phyloP scores from a whole-genome alignment of 1,140 invertebrate genomes.

The Drosophila repletoides region DNA sequence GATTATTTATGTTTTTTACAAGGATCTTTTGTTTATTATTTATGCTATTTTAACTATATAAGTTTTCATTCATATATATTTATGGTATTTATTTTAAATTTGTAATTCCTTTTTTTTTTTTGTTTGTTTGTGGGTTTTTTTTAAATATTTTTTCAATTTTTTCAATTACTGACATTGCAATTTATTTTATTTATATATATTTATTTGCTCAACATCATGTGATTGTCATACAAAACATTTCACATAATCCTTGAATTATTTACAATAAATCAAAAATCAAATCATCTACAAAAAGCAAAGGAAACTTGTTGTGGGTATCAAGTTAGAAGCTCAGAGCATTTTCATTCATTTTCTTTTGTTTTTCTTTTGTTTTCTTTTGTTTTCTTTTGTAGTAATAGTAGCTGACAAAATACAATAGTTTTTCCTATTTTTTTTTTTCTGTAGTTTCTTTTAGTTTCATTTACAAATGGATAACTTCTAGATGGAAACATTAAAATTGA shows the following conservation, averaged over 20 bases:
- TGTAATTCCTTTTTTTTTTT: conserved; percentile 58
- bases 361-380: too few species aligned
- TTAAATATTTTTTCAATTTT: conserved; percentile 1
- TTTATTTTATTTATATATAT: conserved; percentile 51
- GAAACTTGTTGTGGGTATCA: conserved; percentile 55
- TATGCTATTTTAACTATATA: conserved; percentile 42
- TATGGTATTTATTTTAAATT: conserved; percentile 56
- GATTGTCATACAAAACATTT: conserved; percentile 83
- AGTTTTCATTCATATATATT: conserved; percentile 41
- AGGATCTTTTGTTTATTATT: conserved; percentile 28
- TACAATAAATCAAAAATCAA: conserved; percentile 55
- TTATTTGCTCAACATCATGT: conserved; percentile 81
- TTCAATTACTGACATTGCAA: conserved; percentile 52
- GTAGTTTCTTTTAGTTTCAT: too few species aligned
- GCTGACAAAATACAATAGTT: too few species aligned
- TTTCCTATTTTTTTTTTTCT: conserved; percentile 21
- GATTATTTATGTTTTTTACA: conserved; percentile 40
- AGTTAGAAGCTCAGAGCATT: conserved; percentile 74
- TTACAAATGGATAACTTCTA: conserved; percentile 47
- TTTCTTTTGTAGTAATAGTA: too few species aligned
- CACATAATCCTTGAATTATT: conserved; percentile 80
- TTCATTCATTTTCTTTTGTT: conserved; percentile 26
- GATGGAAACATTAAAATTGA: conserved; percentile 71
- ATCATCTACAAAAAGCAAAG: conserved; percentile 65
- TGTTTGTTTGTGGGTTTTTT: conserved; percentile 17